phyloP scores from a whole-genome alignment of 2,113 vertebrate species.

The Delphinapterus leucas region DNA sequence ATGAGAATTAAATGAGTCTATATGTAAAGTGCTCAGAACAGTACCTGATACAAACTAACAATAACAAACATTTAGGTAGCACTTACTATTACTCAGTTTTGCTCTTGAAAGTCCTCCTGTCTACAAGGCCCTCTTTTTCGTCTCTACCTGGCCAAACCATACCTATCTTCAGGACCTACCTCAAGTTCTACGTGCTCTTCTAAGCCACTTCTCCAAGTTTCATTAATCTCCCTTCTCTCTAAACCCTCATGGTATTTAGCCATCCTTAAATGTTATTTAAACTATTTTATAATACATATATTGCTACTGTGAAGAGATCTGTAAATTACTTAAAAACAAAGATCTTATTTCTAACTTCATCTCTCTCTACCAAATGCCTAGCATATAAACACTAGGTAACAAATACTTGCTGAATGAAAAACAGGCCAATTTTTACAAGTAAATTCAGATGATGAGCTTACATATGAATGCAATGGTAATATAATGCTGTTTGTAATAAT shows the following conservation, averaged over 20 bases:
- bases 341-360: not conserved
- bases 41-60: not conserved
- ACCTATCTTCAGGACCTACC: not conserved
- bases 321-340: conserved; percentile 5
- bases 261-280: conserved; percentile 15
- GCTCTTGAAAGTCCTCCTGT: not conserved
- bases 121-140: not conserved
- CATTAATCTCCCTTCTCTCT: not conserved
- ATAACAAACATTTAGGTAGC: not conserved
- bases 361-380: not conserved
- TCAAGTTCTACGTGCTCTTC: not conserved
- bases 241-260: not conserved
- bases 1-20: not conserved
- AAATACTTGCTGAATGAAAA: conserved; percentile 12
- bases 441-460: conserved; percentile 24
- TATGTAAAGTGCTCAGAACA: not conserved
- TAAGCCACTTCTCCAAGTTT: not conserved
- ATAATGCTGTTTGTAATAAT: not conserved
- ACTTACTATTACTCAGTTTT: not conserved
- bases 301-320: not conserved
- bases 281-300: conserved; percentile 6
- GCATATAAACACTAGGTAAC: not conserved
- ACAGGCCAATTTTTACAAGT: not conserved
- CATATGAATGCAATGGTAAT: not conserved
- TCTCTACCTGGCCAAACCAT: not conserved